A percentile compares a stretch with the other conserved stretches of the same genome.
Conservation (phyloP, 2,888 invertebrate genomes). For the Stenodera caucasica region DNA sequence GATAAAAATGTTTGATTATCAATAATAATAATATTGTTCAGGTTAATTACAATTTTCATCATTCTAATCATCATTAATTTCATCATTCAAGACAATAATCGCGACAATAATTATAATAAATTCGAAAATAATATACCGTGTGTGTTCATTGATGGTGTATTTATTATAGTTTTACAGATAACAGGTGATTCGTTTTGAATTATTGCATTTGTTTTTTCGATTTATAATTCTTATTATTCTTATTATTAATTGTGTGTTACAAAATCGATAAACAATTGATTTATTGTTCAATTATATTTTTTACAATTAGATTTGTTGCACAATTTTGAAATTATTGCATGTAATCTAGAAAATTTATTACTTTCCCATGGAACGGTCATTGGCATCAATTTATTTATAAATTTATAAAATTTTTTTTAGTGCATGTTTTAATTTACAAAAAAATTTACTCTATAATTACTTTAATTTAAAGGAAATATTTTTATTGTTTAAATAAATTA, state of each 20-base stretch:
- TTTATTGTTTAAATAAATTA: constrained; percentile 15
- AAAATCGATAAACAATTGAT: neutral
- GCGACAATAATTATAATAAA: constrained; percentile 18
- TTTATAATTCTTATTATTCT: neutral
- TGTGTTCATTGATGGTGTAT: constrained; percentile 44
- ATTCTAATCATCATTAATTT: neutral
- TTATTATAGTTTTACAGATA: constrained; percentile 42
- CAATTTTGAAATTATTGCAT: neutral
- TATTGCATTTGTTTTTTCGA: constrained; percentile 3
- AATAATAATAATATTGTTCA: neutral
- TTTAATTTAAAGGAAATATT: neutral
- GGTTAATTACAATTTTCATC: neutral
- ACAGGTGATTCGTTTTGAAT: constrained; percentile 35
- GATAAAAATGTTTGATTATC: neutral
- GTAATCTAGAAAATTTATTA: neutral
- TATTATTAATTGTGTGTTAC: neutral
- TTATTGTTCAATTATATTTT: neutral
- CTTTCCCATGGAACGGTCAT: neutral
- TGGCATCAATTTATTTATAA: neutral
- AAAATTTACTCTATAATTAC: neutral
- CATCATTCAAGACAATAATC: constrained; percentile 29
- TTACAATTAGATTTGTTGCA: neutral
- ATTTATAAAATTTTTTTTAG: too few species aligned
- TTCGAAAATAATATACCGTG: constrained; percentile 35
- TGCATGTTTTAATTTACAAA: neutral